These are phyloP conservation scores for Notolepis coatsorum DNA, from an alignment of 2,797 vertebrate genomes.

Conservation along the genomic window DNA sequence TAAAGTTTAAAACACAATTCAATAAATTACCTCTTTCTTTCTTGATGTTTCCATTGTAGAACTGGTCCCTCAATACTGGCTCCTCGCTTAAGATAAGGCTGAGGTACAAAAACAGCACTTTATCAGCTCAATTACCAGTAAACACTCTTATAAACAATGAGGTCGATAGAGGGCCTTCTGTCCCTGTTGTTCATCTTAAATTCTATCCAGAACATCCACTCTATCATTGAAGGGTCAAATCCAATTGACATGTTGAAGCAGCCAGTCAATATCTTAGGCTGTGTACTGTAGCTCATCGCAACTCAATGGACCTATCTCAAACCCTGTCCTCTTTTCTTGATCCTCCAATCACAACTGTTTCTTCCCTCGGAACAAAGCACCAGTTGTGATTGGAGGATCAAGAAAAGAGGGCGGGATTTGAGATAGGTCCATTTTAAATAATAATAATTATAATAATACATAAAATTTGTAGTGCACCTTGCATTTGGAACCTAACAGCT, in stretches of 20 bases:
- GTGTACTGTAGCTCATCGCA: conserved; percentile 1
- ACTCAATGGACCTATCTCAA: too few relatives aligned
- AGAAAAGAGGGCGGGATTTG: too few relatives aligned
- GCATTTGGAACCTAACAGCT: too few relatives aligned
- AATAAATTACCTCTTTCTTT: conserved; percentile 83
- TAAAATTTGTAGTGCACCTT: too few relatives aligned
- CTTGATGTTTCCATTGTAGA: conserved; percentile 83
- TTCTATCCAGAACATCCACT: neutral
- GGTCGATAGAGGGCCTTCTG: neutral
- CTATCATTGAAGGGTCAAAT: conserved; percentile 1
- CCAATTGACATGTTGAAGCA: conserved; percentile 4
- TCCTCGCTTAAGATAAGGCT: conserved; percentile 88
- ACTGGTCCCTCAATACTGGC: conserved; percentile 83
- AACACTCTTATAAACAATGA: conserved; percentile 2
- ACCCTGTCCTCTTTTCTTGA: too few relatives aligned
- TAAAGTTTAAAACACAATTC: too few relatives aligned
- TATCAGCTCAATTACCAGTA: neutral
- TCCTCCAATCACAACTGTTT: too few relatives aligned
- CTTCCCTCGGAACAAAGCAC: too few relatives aligned
- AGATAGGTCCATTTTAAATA: too few relatives aligned
- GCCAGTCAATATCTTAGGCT: conserved; percentile 1
- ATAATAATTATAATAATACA: too few relatives aligned
- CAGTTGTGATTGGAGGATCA: too few relatives aligned
- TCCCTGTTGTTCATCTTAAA: neutral
- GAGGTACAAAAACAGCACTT: conserved; percentile 36